phyloP scores from a whole-genome alignment of 2,797 vertebrate species.

The Enteromius anoplus region DNA sequence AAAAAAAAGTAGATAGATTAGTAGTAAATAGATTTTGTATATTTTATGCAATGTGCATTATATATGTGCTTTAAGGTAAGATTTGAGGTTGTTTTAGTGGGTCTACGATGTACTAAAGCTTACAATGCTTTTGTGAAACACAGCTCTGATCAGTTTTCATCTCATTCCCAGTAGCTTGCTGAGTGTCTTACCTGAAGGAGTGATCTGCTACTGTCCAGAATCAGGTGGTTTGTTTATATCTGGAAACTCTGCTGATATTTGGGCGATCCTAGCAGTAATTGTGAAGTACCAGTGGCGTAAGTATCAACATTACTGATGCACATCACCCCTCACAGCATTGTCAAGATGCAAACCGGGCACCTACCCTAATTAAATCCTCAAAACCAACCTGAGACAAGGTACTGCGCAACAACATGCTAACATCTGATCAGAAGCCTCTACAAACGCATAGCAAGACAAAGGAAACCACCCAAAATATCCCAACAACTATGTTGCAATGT shows the following conservation, averaged over 20 bases:
- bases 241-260: neutral
- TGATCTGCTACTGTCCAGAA: neutral
- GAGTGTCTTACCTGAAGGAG: neutral
- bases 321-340: neutral
- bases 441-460: neutral
- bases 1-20: neutral
- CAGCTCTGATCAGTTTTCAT: neutral
- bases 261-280: neutral
- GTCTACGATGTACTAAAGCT: neutral
- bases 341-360: neutral
- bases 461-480: neutral
- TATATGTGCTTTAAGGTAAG: too few relatives aligned
- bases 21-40: too few relatives aligned
- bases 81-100: neutral
- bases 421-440: neutral
- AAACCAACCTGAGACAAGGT: neutral
- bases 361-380: neutral
- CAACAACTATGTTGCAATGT: neutral
- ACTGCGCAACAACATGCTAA: neutral
- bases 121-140: neutral
- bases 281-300: neutral
- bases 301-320: neutral
- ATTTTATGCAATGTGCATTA: neutral
- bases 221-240: neutral
- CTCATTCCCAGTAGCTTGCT: neutral